Evolutionary conservation across 2,888 invertebrate genomes (phyloP).

Genomic region (Eurois occulta): DNA sequence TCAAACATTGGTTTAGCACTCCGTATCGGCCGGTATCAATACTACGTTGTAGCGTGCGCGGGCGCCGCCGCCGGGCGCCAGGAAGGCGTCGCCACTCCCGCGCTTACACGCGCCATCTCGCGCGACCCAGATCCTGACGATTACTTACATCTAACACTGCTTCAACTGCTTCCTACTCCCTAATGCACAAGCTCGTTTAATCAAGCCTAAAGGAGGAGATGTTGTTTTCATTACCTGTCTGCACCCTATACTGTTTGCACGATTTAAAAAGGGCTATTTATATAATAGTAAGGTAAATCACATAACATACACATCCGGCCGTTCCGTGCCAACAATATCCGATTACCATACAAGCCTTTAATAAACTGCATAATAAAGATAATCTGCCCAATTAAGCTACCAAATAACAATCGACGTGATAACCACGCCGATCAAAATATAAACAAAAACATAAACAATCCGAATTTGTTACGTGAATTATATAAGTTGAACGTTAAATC

Average conservation of each 20-base stretch:
- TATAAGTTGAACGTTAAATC: constrained; percentile 57
- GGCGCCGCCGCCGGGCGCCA: constrained; percentile 76
- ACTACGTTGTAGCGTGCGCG: constrained; percentile 27
- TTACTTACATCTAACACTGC: constrained; percentile 66
- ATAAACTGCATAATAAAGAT: constrained; percentile 33
- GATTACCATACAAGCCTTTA: constrained; percentile 27
- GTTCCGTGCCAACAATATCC: constrained; percentile 26
- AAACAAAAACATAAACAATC: constrained; percentile 50
- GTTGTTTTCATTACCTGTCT: constrained; percentile 30
- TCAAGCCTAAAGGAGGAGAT: constrained; percentile 38
- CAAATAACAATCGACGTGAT: constrained; percentile 26
- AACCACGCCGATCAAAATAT: constrained; percentile 38
- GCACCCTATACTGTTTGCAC: constrained; percentile 2
- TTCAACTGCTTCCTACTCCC: constrained; percentile 73
- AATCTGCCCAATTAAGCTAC: constrained; percentile 40
- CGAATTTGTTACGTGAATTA: constrained; percentile 52
- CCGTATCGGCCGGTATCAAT: constrained; percentile 1
- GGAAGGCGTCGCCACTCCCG: constrained; percentile 77
- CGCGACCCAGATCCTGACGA: constrained; percentile 77
- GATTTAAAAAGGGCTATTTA: neutral
- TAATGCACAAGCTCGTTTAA: constrained; percentile 71
- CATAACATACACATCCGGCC: constrained; percentile 46
- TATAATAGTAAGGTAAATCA: constrained; percentile 16
- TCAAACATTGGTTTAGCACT: constrained; percentile 20
- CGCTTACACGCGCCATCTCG: constrained; percentile 77